Evolutionary conservation across 2,888 invertebrate species (phyloP), one percentile per base, ranked within the genome.

Genomic region (Cosmorhoe ocellata): DNA sequence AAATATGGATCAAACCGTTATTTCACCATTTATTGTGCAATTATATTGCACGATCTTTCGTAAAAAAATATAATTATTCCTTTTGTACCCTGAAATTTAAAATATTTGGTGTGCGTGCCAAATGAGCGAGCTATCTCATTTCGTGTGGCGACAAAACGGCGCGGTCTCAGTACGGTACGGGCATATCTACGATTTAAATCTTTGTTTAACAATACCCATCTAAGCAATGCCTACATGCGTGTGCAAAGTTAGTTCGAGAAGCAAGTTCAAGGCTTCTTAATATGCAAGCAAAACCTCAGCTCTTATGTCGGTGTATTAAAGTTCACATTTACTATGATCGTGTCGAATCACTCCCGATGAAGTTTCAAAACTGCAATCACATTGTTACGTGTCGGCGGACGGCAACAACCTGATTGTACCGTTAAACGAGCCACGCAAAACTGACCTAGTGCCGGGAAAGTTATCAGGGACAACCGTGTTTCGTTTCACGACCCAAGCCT

Each of bases 401-500:
- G 80, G 78, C 82, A 77, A 79, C 83, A 86, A 88, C 87, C 84
- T 84, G 89, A 86, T 80, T 83, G 79, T 89, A 90, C 89, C 89
- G 89, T 90, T 90, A 87, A 72, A 73, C 79, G 81, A 81, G 79
- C 81, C 77, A 80, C 79, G 82, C 85, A 85, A 81, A 89, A 86
- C 87, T 89, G 89, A 90, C 89, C 89, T 89, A 90, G 84, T 90
- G 84, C 80, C 85, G 83, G 81, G 84, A 82, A 84, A 85, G 82
- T 81, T 85, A 86, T 84, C 86, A 86, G 81, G 76, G 78, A 80
- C 84, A 77, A 75, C 72, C 61, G 73, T 78, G 74, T 83, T 79
- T 79, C 78, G 81, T 76, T 81, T 81, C 73, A 66, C 76, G 78
- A 76, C 68, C 70, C 58, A 58, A 71, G 61, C 63, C 69, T n/a